Conservation (phyloP, 2,797 vertebrate species). For the Neoniphon sammara region DNA sequence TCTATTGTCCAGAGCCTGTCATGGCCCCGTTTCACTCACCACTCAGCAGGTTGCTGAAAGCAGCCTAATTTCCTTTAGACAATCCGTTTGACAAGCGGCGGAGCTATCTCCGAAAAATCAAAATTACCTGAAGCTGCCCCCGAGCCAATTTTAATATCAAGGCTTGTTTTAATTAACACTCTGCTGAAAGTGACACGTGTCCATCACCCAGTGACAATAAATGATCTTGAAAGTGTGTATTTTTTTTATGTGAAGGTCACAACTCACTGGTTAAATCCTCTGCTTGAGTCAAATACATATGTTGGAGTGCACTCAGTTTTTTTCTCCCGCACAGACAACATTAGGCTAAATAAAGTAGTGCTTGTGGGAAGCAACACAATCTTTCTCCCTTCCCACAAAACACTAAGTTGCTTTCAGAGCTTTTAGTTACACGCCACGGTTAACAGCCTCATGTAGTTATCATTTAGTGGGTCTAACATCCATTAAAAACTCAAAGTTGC, state of each 20-base stretch:
- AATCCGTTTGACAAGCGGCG: conserved; percentile 16
- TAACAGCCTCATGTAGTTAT: conserved; percentile 25
- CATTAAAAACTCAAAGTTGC: conserved; percentile 47
- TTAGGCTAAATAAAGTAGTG: not conserved
- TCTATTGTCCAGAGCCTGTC: conserved; percentile 22
- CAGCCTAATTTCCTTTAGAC: not conserved
- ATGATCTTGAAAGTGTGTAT: conserved; percentile 4
- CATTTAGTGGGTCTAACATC: conserved; percentile 24
- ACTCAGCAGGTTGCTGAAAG: conserved; percentile 1
- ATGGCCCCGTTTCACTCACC: conserved; percentile 30
- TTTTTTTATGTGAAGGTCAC: conserved; percentile 3
- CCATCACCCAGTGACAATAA: not conserved
- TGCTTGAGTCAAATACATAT: conserved; percentile 1
- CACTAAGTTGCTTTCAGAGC: conserved; percentile 7
- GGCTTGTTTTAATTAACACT: not conserved
- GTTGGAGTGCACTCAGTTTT: not conserved
- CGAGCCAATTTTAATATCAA: conserved; percentile 20
- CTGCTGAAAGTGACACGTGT: conserved; percentile 5
- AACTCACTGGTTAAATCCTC: conserved; percentile 11
- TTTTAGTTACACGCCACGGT: conserved; percentile 30
- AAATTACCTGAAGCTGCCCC: conserved; percentile 22
- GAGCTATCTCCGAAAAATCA: conserved; percentile 18
- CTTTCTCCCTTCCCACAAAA: not conserved
- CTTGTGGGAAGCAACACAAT: not conserved
- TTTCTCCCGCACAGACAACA: conserved; percentile 3